These are phyloP conservation scores for Orchesellides sinensis DNA, from an alignment of 2,888 invertebrate species.

Conservation along the genomic window DNA sequence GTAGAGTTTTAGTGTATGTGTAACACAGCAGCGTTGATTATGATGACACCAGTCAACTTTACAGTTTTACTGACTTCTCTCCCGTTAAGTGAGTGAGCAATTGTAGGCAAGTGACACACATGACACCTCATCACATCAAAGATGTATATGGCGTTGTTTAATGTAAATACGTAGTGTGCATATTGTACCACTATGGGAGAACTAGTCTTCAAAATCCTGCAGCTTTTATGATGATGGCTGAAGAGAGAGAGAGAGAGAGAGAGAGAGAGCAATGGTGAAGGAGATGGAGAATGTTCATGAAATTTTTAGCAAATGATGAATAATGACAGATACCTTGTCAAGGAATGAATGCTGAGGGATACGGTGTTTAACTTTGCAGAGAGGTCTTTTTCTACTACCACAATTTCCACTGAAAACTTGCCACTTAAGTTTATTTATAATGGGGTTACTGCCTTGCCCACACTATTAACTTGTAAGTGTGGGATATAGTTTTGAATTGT, in stretches of 20 bases:
- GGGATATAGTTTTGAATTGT: no score
- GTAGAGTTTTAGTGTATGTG: neutral
- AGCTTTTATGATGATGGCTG: conserved; percentile 34
- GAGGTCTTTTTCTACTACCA: neutral
- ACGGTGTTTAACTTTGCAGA: conserved; percentile 8
- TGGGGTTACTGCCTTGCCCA: no score
- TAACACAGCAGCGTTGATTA: neutral
- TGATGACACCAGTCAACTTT: conserved; percentile 53
- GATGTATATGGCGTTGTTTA: conserved; percentile 71
- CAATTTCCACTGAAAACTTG: conserved; percentile 8
- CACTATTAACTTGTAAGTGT: no score
- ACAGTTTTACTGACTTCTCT: conserved; percentile 26
- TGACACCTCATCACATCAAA: conserved; percentile 70
- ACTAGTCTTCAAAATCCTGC: conserved; percentile 32
- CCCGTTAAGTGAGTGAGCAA: conserved; percentile 41
- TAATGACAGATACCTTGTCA: conserved; percentile 71
- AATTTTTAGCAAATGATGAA: conserved; percentile 73
- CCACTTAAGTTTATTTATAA: conserved; percentile 29
- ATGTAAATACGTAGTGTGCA: conserved; percentile 57
- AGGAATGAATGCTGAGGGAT: conserved; percentile 46
- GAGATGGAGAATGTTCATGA: conserved; percentile 68
- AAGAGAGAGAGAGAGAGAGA: neutral
- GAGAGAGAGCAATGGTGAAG: conserved; percentile 29
- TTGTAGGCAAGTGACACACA: conserved; percentile 63
- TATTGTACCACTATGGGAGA: neutral